Evolutionary conservation across 2,113 vertebrate genomes (phyloP), one percentile per base, ranked within the genome.

Genomic region (Paradisaea rubra): DNA sequence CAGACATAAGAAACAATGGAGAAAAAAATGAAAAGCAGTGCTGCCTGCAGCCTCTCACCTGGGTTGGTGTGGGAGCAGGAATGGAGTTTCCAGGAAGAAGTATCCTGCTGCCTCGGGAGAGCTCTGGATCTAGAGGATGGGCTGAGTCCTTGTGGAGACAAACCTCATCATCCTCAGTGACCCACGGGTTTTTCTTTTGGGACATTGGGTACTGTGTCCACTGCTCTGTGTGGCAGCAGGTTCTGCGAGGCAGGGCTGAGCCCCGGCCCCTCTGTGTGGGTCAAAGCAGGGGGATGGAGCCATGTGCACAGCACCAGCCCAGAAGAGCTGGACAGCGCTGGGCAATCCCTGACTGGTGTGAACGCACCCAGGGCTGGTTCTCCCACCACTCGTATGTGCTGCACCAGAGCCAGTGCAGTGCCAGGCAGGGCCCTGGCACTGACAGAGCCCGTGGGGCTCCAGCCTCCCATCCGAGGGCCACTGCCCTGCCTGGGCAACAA

Each of bases 321-420:
- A 3, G 50, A 42, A 57, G 31, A 72, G 64, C 42, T 13, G 14
- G 14, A 24, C 0, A 1, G 66, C 52, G 4, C 49, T 3, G 39
- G 23, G n/a, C 6, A 2, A 3, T 8, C 61, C 74, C 52, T 35
- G 20, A 2, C n/a, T 37, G 39, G 2, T 60, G 42, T 35, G 41
- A 52, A 15, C 0, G 12, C n/a, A 7, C 42, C 56, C 69, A 1
- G 6, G 1, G 19, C 30, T 72, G 63, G 11, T 68, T 22, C 80
- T 59, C 19, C 47, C 45, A 39, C 7, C 2, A 7, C 2, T 23
- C 1, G 0, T 5, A 3, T 0, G 9, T 5, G 50, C 77, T 41
- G 61, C 24, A 10, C 20, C 17, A 5, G 35, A 57, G 56, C 25
- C 6, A 3, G 28, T 1, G 37, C 42, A 21, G 44, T 0, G 4